Evolutionary conservation across 2,888 invertebrate genomes (phyloP), one percentile per base, ranked within the genome.

Genomic region (Zele albiditarsus): DNA sequence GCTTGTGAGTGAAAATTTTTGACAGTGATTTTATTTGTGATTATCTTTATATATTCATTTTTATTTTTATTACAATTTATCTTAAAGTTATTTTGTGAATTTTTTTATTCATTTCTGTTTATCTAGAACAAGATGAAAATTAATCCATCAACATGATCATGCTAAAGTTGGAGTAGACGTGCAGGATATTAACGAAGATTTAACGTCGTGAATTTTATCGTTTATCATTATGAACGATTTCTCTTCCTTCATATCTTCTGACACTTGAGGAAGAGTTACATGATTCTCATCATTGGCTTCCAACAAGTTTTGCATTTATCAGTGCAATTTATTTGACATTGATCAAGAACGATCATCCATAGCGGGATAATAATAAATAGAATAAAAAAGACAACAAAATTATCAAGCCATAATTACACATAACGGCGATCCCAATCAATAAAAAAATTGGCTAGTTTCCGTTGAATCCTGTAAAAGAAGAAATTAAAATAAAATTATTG

Each of bases 1-100:
- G 3, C 12, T 31, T 62, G 62, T 62, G 62, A 62, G 62, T 62
- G 62, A 31, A n/a, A n/a, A 46, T n/a, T 46, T 46, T 46, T 3
- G 5, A 46, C n/a, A n/a, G 46, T 62, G n/a, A 12, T 63, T 16
- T 10, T 4, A 33, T 63, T 62, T 1, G 1, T 2, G 6, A 20
- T 8, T 53, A 20, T 23, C 8, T 8, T 23, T 46, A 2, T 3
- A 20, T 8, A 20, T 53, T 53, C n/a, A n/a, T 53, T 53, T 53
- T 46, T 46, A 0, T 10, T 20, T 0, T 2, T 38, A 2, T 8
- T 2, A 38, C 0, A 12, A 8, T 38, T 38, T 31, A 6, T 31
- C 6, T n/a, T n/a, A n/a, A n/a, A 6, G 31, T 31, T 12, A 12
- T 38, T 38, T n/a, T 46, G n/a, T 20, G 8, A 53, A 0, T 53